Evolutionary conservation across 2,113 vertebrate species (phyloP).

Genomic region (Columba janthina): DNA sequence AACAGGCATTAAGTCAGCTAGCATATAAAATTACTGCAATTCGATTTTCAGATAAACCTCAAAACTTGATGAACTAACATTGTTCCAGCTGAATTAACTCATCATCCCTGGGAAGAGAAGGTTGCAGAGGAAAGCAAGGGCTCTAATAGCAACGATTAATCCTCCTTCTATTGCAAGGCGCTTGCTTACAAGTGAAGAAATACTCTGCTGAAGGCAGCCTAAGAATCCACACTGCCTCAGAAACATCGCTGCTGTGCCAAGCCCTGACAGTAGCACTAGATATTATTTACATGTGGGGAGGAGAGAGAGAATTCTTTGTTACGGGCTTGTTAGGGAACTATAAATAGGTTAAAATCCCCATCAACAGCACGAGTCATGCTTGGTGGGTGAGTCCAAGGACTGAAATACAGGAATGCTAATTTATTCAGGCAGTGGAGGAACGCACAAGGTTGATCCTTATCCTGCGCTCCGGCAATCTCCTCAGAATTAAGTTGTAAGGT

Average conservation of each 20-base stretch:
- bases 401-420: conserved; percentile 12
- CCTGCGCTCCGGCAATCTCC: background rate
- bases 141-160: conserved; percentile 58
- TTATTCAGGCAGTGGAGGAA: background rate
- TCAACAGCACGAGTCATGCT: background rate
- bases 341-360: conserved; percentile 15
- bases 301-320: background rate
- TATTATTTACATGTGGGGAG: background rate
- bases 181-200: background rate
- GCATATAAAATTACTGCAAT: conserved; percentile 65
- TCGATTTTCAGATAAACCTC: conserved; percentile 74
- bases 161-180: conserved; percentile 10
- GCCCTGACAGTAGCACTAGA: background rate
- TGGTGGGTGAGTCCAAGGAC: background rate
- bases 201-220: background rate
- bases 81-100: conserved; percentile 74
- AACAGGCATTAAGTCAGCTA: conserved; percentile 63
- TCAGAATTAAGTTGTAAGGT: background rate
- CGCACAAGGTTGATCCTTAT: background rate
- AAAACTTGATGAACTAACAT: conserved; percentile 70
- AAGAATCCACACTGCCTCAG: background rate
- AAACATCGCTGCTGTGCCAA: conserved; percentile 9
- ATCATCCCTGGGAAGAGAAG: conserved; percentile 55
- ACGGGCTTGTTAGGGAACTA: background rate
- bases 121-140: conserved; percentile 11